These are phyloP conservation scores for Rhinopomastus cyanomelas DNA, from an alignment of 2,113 vertebrate genomes.

Conservation along the genomic window DNA sequence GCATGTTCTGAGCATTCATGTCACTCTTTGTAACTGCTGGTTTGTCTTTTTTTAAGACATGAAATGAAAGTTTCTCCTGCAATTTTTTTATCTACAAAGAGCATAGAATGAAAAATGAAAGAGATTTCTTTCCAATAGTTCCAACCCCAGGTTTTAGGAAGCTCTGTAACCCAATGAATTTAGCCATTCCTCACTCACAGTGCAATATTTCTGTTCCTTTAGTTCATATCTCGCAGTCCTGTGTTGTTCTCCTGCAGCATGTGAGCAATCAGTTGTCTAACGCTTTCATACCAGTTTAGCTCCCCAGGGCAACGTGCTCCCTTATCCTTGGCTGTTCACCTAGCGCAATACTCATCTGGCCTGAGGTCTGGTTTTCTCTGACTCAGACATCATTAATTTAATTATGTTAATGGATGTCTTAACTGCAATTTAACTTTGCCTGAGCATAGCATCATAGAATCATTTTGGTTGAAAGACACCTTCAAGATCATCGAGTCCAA, in stretches of 20 bases:
- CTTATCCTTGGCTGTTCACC: background rate
- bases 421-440: background rate
- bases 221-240: background rate
- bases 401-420: background rate
- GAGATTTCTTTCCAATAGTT: background rate
- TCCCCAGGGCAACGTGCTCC: background rate
- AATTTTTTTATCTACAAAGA: background rate
- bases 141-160: background rate
- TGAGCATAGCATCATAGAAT: background rate
- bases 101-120: background rate
- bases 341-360: background rate
- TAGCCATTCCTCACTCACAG: background rate
- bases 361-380: background rate
- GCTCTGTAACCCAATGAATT: background rate
- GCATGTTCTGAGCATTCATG: background rate
- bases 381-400: background rate
- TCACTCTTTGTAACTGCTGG: background rate
- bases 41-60: background rate
- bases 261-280: background rate
- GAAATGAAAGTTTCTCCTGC: background rate
- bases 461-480: too few species aligned
- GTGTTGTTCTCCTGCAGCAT: background rate
- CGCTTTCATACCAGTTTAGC: background rate
- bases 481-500: too few species aligned
- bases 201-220: background rate